Conservation (phyloP, 2,888 invertebrate species). For the Drosophila monieri region DNA sequence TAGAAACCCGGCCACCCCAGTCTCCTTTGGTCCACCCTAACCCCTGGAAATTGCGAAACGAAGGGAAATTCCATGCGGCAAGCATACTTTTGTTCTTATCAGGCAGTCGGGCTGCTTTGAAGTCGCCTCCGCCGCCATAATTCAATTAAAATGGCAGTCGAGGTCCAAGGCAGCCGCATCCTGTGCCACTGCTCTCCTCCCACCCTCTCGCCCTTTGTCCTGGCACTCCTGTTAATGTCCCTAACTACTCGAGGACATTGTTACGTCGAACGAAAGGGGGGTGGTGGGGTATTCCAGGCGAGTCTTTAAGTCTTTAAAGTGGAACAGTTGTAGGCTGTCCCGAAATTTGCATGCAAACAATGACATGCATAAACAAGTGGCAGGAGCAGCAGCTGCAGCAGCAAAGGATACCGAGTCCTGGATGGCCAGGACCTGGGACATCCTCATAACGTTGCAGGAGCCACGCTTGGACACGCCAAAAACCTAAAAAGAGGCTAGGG, state of each 20-base stretch:
- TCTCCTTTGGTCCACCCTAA: neutral
- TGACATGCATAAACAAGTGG: conserved; percentile 73
- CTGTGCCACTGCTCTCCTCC: conserved; percentile 13
- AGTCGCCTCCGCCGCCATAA: conserved; percentile 59
- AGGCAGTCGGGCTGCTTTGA: conserved; percentile 61
- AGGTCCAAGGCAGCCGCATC: conserved; percentile 42
- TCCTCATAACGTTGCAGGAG: conserved; percentile 41
- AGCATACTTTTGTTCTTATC: conserved; percentile 70
- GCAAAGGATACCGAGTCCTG: conserved; percentile 2
- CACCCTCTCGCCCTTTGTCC: neutral
- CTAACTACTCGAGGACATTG: conserved; percentile 19
- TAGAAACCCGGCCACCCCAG: neutral
- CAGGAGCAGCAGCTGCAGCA: conserved; percentile 17
- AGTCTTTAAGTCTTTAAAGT: conserved; percentile 35
- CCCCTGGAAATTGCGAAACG: conserved; percentile 9
- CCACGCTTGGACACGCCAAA: conserved; percentile 46
- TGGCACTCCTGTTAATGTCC: conserved; percentile 2
- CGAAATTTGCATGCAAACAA: conserved; percentile 75
- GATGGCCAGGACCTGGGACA: conserved; percentile 28
- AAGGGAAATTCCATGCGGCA: conserved; percentile 61
- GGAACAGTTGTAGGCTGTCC: conserved; percentile 37
- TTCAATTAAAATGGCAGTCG: conserved; percentile 71
- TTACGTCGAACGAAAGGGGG: neutral
- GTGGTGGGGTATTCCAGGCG: neutral
- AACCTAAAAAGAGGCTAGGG: neutral